Evolutionary conservation across 2,888 invertebrate genomes (phyloP).

Genomic region (Phalangium opilio): DNA sequence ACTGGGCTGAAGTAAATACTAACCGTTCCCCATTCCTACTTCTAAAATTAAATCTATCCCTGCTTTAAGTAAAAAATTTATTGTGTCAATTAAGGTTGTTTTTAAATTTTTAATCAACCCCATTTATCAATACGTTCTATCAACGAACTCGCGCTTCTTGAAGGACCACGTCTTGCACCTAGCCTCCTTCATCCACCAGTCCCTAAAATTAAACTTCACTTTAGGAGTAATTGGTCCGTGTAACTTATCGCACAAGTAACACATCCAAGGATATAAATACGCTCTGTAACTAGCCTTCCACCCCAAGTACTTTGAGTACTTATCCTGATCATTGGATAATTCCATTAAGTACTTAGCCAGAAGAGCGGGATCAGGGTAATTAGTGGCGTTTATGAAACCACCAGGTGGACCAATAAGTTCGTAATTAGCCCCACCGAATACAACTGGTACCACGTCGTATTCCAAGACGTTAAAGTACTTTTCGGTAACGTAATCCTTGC

Average conservation of each 20-base stretch:
- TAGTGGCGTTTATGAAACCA: constrained; percentile 27
- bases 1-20: too few relatives aligned
- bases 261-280: constrained; percentile 7
- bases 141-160: too few relatives aligned
- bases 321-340: background rate
- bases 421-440: constrained; percentile 26
- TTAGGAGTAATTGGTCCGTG: background rate
- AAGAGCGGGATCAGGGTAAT: constrained; percentile 23
- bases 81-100: too few relatives aligned
- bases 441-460: constrained; percentile 24
- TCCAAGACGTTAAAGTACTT: constrained; percentile 23
- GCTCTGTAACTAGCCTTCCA: constrained; percentile 9
- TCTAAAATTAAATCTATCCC: too few relatives aligned
- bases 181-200: constrained; percentile 10
- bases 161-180: constrained; percentile 11
- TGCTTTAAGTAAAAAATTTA: too few relatives aligned
- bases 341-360: constrained; percentile 23
- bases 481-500: constrained; percentile 26
- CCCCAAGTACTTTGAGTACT: constrained; percentile 6
- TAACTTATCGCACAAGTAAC: constrained; percentile 8
- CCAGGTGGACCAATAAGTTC: constrained; percentile 22
- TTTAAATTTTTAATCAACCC: too few relatives aligned
- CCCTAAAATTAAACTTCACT: constrained; percentile 5
- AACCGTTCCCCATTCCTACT: too few relatives aligned
- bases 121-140: too few relatives aligned